phyloP scores from a whole-genome alignment of 2,888 invertebrate genomes.

The Apodemia zela region DNA sequence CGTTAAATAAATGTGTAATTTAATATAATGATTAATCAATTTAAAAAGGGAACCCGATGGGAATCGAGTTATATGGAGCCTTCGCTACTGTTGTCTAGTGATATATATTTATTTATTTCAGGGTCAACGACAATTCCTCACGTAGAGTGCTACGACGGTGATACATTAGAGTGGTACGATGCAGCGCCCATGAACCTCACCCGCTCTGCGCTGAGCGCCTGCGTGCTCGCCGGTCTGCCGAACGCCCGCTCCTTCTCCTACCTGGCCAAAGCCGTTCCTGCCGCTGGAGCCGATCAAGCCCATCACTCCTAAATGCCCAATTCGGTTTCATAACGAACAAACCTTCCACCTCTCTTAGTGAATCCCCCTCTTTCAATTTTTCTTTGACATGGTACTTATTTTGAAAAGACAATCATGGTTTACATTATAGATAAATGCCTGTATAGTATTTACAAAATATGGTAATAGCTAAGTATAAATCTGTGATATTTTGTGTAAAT shows the following conservation, averaged over 20 bases:
- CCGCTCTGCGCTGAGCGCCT: conserved; percentile 89
- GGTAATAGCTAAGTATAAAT: conserved; percentile 6
- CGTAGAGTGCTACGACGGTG: conserved; percentile 89
- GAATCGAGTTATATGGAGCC: too few species aligned
- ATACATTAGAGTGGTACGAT: conserved; percentile 83
- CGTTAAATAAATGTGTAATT: too few species aligned
- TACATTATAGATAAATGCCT: background rate
- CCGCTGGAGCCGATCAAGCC: conserved; percentile 70
- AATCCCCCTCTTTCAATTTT: background rate
- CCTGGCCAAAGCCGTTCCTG: conserved; percentile 69
- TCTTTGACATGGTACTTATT: background rate
- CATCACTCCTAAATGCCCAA: conserved; percentile 46
- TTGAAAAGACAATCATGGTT: background rate
- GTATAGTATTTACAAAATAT: background rate
- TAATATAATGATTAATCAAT: too few species aligned
- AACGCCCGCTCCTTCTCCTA: conserved; percentile 85
- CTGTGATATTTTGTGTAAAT: conserved; percentile 70
- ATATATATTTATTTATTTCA: too few species aligned
- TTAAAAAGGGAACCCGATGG: too few species aligned
- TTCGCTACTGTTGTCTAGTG: too few species aligned
- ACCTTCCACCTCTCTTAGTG: too few species aligned
- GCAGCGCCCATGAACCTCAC: conserved; percentile 90
- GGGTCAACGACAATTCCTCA: conserved; percentile 85
- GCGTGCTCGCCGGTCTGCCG: conserved; percentile 86
- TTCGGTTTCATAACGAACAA: background rate